Evolutionary conservation across 2,888 invertebrate genomes (phyloP).

Genomic region (Drosophila suboccidentalis): DNA sequence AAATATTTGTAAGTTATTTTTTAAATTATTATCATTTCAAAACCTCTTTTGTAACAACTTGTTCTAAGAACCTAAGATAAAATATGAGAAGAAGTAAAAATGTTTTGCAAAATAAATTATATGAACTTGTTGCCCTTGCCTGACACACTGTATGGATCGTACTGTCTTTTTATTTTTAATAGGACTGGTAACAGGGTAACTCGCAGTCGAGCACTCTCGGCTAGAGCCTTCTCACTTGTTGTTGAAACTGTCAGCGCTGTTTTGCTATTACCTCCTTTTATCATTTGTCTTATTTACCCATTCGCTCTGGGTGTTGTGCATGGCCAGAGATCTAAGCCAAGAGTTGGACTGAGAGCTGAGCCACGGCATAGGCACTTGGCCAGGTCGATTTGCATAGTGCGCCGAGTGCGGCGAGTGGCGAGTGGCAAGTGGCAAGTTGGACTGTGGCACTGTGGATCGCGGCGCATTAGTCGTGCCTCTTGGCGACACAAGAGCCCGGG

Average conservation of each 20-base stretch:
- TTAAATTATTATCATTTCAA: no score
- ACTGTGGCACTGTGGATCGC: conserved; percentile 33
- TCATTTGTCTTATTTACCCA: conserved; percentile 76
- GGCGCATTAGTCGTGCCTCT: conserved; percentile 56
- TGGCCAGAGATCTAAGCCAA: conserved; percentile 26
- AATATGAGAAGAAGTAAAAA: no score
- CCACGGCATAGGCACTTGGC: conserved; percentile 10
- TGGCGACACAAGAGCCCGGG: conserved; percentile 53
- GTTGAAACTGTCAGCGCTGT: conserved; percentile 60
- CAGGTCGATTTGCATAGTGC: conserved; percentile 70
- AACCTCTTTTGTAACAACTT: no score
- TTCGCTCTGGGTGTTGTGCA: conserved; percentile 53
- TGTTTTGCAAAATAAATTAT: no score
- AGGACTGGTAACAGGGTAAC: background rate
- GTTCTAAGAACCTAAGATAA: no score
- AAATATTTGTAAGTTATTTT: no score
- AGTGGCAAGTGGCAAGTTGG: conserved; percentile 18
- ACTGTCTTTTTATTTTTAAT: background rate
- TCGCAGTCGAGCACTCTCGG: background rate
- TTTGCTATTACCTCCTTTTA: conserved; percentile 69
- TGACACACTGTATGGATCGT: no score
- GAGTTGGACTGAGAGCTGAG: conserved; percentile 8
- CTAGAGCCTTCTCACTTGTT: conserved; percentile 1
- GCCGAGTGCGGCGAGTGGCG: conserved; percentile 3
- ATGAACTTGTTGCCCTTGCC: no score